Evolutionary conservation across 2,888 invertebrate species (phyloP).

Genomic region (Cephus nigrinus): DNA sequence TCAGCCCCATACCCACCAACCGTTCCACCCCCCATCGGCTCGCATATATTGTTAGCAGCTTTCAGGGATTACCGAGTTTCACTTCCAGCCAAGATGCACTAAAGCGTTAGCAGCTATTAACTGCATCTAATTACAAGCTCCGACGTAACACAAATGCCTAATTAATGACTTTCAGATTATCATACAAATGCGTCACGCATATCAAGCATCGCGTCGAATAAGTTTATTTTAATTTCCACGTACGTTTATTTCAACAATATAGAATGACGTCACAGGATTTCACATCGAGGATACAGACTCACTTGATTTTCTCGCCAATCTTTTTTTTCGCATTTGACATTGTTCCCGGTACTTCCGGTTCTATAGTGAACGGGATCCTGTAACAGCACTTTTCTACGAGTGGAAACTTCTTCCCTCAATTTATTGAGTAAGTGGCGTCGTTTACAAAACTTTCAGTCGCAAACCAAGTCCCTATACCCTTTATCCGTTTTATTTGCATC

Average conservation of each 20-base stretch:
- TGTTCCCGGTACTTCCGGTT: background rate
- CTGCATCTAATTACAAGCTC: constrained; percentile 65
- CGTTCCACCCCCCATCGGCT: constrained; percentile 32
- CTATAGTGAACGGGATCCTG: background rate
- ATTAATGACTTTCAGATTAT: constrained; percentile 63
- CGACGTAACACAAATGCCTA: constrained; percentile 60
- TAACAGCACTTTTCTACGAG: background rate
- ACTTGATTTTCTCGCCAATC: background rate
- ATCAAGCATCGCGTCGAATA: background rate
- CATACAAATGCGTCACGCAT: constrained; percentile 46
- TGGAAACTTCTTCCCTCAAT: constrained; percentile 45
- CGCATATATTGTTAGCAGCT: constrained; percentile 41
- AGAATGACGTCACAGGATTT: background rate
- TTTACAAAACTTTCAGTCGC: constrained; percentile 46
- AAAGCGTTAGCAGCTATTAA: constrained; percentile 57
- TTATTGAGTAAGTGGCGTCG: constrained; percentile 56
- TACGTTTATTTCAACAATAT: background rate
- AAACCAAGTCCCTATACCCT: background rate
- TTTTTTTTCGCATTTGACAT: background rate
- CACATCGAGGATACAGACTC: background rate
- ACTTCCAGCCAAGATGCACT: constrained; percentile 51
- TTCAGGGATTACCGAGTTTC: constrained; percentile 54
- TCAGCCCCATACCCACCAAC: background rate
- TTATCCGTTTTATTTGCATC: background rate
- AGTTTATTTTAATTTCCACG: too few species aligned